Conservation (phyloP, 2,797 vertebrate species). For the Mus minutoides region DNA sequence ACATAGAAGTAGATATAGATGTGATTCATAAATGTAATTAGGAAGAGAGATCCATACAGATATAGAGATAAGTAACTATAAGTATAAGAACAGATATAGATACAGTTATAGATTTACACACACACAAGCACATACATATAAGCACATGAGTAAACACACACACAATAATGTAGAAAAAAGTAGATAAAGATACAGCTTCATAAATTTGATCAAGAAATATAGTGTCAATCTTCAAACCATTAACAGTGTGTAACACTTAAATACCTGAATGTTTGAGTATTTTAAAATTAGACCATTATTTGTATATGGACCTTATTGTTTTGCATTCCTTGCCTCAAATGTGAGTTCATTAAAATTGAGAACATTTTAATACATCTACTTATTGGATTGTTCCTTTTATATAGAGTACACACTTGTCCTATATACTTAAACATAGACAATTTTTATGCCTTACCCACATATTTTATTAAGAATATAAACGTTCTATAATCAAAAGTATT, state of each 20-base stretch:
- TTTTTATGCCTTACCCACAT: not conserved
- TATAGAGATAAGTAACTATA: not conserved
- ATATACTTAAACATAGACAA: not conserved
- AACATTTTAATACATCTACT: not conserved
- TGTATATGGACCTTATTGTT: not conserved
- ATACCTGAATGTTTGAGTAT: not conserved
- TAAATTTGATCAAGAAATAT: not conserved
- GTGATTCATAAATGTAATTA: not conserved
- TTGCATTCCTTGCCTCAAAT: not conserved
- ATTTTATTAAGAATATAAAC: not conserved
- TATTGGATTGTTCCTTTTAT: not conserved
- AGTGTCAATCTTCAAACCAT: too few relatives aligned
- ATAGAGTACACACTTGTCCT: not conserved
- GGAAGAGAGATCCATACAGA: not conserved
- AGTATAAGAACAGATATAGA: not conserved
- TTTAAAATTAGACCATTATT: not conserved
- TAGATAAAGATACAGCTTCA: not conserved
- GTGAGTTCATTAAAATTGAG: not conserved
- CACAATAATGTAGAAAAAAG: not conserved
- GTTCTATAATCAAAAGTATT: not conserved
- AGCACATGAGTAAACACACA: too few relatives aligned
- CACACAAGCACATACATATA: not conserved
- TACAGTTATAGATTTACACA: not conserved
- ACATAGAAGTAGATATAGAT: not conserved
- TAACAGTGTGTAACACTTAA: not conserved